Evolutionary conservation across 37 sponge, comb jelly and placozoan genomes (phyloP).

Genomic region (Oopsacas minuta): DNA sequence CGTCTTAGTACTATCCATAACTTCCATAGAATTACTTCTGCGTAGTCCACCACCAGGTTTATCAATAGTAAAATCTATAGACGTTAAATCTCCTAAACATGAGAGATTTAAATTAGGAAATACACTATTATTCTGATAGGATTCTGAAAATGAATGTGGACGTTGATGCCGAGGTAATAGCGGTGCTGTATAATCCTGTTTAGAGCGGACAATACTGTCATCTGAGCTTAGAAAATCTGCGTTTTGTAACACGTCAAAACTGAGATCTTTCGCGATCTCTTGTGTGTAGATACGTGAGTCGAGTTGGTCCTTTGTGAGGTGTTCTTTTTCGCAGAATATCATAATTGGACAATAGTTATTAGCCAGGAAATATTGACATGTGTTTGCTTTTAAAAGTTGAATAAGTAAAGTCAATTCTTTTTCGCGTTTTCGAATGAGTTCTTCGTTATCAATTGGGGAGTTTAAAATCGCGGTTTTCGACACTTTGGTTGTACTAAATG

Average conservation of each 20-base stretch:
- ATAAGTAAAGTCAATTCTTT: neutral
- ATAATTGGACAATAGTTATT: neutral
- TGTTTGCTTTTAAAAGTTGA: neutral
- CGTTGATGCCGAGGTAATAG: neutral
- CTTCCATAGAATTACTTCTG: neutral
- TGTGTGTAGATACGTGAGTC: neutral
- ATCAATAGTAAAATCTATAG: neutral
- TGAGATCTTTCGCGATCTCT: neutral
- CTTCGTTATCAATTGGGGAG: neutral
- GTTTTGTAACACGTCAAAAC: neutral
- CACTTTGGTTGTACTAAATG: neutral
- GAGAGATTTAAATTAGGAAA: neutral
- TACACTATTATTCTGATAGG: neutral
- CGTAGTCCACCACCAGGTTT: neutral
- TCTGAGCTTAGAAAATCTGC: neutral
- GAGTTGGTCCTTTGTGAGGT: neutral
- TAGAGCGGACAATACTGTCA: neutral
- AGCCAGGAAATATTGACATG: neutral
- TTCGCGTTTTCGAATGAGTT: neutral
- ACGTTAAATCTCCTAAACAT: neutral
- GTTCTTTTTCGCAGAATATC: constrained; percentile 19
- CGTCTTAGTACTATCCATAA: neutral
- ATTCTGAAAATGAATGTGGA: neutral
- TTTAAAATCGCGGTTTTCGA: neutral
- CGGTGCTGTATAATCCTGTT: neutral